Conservation (phyloP, 1,140 invertebrate genomes). For the Pseudachorutes palmiensis region DNA sequence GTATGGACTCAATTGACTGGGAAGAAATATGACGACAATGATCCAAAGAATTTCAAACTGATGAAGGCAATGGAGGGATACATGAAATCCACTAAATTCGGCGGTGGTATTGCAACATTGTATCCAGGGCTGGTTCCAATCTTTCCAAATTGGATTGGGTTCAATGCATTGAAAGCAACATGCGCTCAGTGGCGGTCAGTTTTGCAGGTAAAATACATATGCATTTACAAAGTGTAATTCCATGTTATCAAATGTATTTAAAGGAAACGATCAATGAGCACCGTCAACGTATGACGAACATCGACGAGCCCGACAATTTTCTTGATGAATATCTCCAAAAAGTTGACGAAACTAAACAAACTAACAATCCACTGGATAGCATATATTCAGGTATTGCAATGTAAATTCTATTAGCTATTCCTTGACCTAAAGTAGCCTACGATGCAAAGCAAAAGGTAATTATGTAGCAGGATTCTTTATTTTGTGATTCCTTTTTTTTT, state of each 20-base stretch:
- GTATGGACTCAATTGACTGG: background rate
- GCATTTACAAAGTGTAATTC: too few relatives aligned
- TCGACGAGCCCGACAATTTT: background rate
- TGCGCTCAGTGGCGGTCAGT: background rate
- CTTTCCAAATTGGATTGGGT: background rate
- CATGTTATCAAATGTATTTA: background rate
- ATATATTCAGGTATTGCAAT: background rate
- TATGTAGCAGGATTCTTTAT: too few relatives aligned
- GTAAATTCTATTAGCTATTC: too few relatives aligned
- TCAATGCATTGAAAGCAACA: background rate
- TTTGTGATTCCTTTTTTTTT: too few relatives aligned
- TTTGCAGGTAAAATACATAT: background rate
- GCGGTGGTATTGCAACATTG: background rate
- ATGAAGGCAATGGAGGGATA: background rate
- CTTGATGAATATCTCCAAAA: background rate
- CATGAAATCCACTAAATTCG: background rate
- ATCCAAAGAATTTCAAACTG: background rate
- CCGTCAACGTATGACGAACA: background rate
- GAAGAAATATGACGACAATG: background rate
- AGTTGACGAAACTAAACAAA: background rate
- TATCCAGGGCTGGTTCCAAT: background rate
- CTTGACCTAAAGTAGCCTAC: too few relatives aligned
- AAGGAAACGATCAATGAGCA: background rate
- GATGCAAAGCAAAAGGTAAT: too few relatives aligned
- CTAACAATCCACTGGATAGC: background rate